Evolutionary conservation across 2,888 invertebrate species (phyloP).

Genomic region (Amphipoea oculea): DNA sequence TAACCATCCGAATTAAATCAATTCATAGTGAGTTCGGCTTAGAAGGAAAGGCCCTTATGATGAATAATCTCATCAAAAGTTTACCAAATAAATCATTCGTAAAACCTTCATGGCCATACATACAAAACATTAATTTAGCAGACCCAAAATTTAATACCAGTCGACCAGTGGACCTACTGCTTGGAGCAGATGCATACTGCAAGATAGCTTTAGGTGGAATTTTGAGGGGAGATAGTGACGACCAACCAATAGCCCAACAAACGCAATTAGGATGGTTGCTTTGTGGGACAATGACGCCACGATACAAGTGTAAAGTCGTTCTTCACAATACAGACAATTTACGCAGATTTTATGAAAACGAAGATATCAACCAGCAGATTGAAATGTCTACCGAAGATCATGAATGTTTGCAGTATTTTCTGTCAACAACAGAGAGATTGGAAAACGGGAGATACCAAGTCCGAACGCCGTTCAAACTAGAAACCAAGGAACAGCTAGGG

Average conservation of each 20-base stretch:
- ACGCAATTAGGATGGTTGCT: slow-evolving; percentile 19
- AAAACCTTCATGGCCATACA: neutral
- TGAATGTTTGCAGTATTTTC: too few relatives aligned
- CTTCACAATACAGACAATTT: too few relatives aligned
- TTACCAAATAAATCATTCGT: neutral
- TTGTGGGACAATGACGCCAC: slow-evolving; percentile 6
- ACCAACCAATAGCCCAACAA: slow-evolving; percentile 11
- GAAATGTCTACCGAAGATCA: too few relatives aligned
- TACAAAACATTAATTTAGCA: slow-evolving; percentile 1
- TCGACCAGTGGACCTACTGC: too few relatives aligned
- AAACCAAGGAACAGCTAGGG: neutral
- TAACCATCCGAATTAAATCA: neutral
- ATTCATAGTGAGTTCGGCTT: neutral
- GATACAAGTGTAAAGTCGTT: too few relatives aligned
- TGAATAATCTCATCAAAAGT: neutral
- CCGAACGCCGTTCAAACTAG: neutral
- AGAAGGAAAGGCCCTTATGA: neutral
- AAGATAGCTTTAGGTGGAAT: too few relatives aligned
- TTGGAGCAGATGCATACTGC: too few relatives aligned
- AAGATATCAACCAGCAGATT: too few relatives aligned
- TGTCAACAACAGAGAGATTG: too few relatives aligned
- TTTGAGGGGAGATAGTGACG: neutral
- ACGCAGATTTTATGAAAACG: too few relatives aligned
- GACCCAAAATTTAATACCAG: neutral
- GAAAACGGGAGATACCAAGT: neutral